These are phyloP conservation scores for Hemaris fuciformis DNA, from an alignment of 2,888 invertebrate genomes.

Conservation along the genomic window DNA sequence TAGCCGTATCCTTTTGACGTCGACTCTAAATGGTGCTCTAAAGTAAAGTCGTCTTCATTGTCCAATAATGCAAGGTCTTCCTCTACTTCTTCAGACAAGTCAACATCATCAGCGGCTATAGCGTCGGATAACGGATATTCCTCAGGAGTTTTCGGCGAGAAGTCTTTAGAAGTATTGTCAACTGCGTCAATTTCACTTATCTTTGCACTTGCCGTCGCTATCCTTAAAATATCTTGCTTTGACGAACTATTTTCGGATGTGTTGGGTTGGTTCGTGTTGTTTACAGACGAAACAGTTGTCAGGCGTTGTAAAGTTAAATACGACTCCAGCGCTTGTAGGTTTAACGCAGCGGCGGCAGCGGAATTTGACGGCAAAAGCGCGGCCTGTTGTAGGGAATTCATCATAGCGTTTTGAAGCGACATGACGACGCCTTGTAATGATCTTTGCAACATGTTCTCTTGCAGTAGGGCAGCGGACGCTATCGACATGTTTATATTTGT, in stretches of 20 bases:
- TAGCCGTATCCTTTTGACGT: slow-evolving; percentile 69
- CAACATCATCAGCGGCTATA: slow-evolving; percentile 83
- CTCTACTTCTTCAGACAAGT: slow-evolving; percentile 86
- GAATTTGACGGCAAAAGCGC: slow-evolving; percentile 91
- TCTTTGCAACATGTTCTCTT: slow-evolving; percentile 85
- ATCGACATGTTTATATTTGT: slow-evolving; percentile 73
- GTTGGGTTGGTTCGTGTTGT: slow-evolving; percentile 56
- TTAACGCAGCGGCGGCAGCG: slow-evolving; percentile 91
- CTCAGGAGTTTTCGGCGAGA: slow-evolving; percentile 74
- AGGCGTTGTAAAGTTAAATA: slow-evolving; percentile 91
- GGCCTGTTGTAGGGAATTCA: slow-evolving; percentile 91
- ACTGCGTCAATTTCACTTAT: slow-evolving; percentile 70
- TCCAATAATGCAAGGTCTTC: slow-evolving; percentile 89
- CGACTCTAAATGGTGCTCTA: slow-evolving; percentile 78
- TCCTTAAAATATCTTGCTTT: slow-evolving; percentile 86
- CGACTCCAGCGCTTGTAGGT: slow-evolving; percentile 92
- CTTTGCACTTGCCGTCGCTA: slow-evolving; percentile 81
- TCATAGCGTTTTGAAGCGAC: slow-evolving; percentile 91
- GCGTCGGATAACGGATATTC: slow-evolving; percentile 76
- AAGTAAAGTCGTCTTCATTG: slow-evolving; percentile 86
- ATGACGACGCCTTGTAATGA: slow-evolving; percentile 90
- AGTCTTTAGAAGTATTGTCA: slow-evolving; percentile 61
- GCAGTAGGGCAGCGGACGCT: slow-evolving; percentile 82
- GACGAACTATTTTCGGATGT: slow-evolving; percentile 63
- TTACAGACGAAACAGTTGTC: slow-evolving; percentile 84